Conservation (phyloP, 2,797 vertebrate species). For the Periparus ater region DNA sequence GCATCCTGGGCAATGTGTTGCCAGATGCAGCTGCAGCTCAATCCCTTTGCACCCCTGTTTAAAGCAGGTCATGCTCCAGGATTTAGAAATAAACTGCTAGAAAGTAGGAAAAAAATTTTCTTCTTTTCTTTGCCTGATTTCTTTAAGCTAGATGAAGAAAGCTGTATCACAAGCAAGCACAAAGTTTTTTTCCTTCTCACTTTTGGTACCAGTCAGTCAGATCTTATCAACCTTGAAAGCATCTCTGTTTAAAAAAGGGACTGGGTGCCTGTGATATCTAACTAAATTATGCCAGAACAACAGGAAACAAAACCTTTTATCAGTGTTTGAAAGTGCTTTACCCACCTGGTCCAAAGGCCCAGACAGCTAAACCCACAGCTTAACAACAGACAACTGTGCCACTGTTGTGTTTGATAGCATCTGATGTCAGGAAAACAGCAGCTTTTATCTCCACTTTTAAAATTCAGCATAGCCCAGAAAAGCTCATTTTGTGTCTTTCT, state of each 20-base stretch:
- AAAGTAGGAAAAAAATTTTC: neutral
- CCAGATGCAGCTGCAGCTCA: neutral
- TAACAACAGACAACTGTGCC: neutral
- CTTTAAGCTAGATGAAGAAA: neutral
- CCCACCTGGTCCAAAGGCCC: neutral
- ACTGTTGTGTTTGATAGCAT: neutral
- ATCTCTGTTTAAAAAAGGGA: neutral
- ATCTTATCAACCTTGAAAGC: neutral
- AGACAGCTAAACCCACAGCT: neutral
- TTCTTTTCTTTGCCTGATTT: neutral
- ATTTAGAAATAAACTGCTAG: neutral
- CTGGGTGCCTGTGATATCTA: neutral
- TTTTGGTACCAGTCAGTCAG: neutral
- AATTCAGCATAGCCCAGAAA: neutral
- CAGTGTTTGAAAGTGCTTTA: neutral
- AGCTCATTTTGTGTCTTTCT: neutral
- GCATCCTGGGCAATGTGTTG: neutral
- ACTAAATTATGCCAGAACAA: neutral
- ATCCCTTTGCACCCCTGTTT: neutral
- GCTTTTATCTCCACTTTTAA: conserved; percentile 6
- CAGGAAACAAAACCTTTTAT: neutral
- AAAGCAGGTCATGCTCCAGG: neutral
- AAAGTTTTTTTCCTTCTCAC: neutral
- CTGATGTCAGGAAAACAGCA: neutral
- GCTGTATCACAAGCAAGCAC: neutral